Evolutionary conservation across 2,113 vertebrate genomes (phyloP), one percentile per base, ranked within the genome.

Genomic region (Lagopus leucura): DNA sequence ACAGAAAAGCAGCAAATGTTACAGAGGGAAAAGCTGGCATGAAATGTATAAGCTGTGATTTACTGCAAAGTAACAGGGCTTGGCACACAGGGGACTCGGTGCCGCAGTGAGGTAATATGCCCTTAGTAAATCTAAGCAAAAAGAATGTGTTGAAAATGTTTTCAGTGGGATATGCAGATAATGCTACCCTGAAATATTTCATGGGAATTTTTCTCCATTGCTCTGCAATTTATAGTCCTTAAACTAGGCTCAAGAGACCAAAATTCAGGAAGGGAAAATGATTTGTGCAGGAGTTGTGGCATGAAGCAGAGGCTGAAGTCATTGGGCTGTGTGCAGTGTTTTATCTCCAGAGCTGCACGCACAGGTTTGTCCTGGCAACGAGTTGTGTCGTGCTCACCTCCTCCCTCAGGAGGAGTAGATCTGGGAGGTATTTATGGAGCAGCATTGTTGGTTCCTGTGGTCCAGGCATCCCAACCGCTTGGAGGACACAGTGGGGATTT

Each of bases 211-310:
- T 57, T 77, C 76, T 95, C 76, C 0, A 0, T 94, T 96, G 81
- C 83, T 65, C 77, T 69, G 9, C 85, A 65, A 77, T 86, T 95
- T 94, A 88, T 86, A 88, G 80, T 45, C 72, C 82, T 90, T 74
- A 67, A 90, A 94, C 27, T 71, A 55, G 88, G 83, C 94, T 91
- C 90, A 60, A 43, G 94, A 88, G 96, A 65, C 86, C 22, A 34
- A 86, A 83, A 74, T 55, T 90, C 72, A 70, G 61, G 86, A 76
- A 88, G 67, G 86, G 64, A 48, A 42, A 81, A 83, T 83, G 60
- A 92, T 95, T 91, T 94, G 88, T 88, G 82, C 60, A 55, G 80
- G 60, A 21, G 69, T 88, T 58, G 76, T 71, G 78, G 87, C 0
- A 0, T 89, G 79, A 95, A 85, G 34, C 67, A 30, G 71, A 48